These are phyloP conservation scores for Eulemur macaco DNA, from an alignment of 2,113 vertebrate species.

Conservation along the genomic window DNA sequence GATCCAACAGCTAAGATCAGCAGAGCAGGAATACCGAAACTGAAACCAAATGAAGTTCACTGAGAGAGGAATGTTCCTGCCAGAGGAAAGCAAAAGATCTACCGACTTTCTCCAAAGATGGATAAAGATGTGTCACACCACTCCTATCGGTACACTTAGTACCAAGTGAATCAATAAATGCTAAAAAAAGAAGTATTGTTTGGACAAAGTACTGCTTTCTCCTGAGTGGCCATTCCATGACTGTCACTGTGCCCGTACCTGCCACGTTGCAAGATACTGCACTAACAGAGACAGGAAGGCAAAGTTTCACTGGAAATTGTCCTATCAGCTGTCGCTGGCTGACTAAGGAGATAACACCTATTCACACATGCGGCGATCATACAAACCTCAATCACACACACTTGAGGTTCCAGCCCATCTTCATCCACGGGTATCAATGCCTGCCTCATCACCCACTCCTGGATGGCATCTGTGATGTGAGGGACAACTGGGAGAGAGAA, in stretches of 20 bases:
- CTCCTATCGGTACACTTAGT: neutral
- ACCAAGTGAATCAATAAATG: neutral
- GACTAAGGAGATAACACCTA: neutral
- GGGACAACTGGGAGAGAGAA: slow-evolving; percentile 90
- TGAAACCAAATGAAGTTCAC: neutral
- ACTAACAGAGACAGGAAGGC: neutral
- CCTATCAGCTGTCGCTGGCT: neutral
- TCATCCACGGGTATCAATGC: slow-evolving; percentile 93
- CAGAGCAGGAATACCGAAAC: neutral
- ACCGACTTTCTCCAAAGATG: neutral
- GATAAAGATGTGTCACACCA: neutral
- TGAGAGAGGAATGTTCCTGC: neutral
- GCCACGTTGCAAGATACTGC: neutral
- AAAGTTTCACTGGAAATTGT: neutral
- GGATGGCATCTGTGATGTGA: slow-evolving; percentile 98
- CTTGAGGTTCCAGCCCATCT: slow-evolving; percentile 94
- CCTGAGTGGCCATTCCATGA: neutral
- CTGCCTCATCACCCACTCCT: slow-evolving; percentile 97
- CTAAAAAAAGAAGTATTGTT: neutral
- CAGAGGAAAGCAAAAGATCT: neutral
- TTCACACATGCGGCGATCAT: neutral
- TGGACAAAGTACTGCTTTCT: neutral
- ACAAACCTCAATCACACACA: slow-evolving; percentile 97
- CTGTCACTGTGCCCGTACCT: neutral
- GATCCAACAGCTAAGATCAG: neutral